Evolutionary conservation across 2,797 vertebrate species (phyloP).

Genomic region (Zalophus californianus): DNA sequence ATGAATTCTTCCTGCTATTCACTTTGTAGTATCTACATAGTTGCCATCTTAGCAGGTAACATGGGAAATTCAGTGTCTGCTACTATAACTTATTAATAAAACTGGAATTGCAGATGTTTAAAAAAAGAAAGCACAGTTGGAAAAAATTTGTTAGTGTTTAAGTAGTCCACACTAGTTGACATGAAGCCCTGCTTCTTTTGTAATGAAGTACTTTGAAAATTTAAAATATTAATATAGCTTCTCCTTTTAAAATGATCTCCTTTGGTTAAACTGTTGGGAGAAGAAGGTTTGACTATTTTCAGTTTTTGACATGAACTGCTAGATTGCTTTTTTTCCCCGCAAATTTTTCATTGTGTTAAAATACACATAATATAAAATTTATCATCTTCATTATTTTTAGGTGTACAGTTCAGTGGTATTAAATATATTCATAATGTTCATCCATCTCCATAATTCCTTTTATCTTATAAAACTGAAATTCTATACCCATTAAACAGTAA

Average conservation of each 20-base stretch:
- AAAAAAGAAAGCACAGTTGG: slow-evolving; percentile 8
- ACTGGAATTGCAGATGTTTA: neutral
- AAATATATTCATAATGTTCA: neutral
- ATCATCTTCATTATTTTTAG: neutral
- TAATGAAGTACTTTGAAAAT: neutral
- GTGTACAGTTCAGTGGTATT: neutral
- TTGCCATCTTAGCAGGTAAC: neutral
- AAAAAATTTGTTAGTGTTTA: slow-evolving; percentile 7
- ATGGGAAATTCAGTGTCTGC: neutral
- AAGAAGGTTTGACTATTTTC: neutral
- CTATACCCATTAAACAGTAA: neutral
- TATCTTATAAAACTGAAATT: neutral
- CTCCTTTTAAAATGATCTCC: slow-evolving; percentile 17
- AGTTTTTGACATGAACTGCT: neutral
- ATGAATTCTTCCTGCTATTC: neutral
- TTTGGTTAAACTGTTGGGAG: neutral
- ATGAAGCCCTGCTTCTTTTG: neutral
- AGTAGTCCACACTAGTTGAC: neutral
- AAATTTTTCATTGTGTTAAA: neutral
- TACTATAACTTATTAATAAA: slow-evolving; percentile 19
- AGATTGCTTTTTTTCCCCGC: neutral
- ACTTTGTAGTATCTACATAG: neutral
- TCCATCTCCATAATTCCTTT: neutral
- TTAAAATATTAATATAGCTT: neutral
- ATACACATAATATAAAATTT: neutral